Evolutionary conservation across 2,888 invertebrate species (phyloP).

Genomic region (Xestia ashworthii): DNA sequence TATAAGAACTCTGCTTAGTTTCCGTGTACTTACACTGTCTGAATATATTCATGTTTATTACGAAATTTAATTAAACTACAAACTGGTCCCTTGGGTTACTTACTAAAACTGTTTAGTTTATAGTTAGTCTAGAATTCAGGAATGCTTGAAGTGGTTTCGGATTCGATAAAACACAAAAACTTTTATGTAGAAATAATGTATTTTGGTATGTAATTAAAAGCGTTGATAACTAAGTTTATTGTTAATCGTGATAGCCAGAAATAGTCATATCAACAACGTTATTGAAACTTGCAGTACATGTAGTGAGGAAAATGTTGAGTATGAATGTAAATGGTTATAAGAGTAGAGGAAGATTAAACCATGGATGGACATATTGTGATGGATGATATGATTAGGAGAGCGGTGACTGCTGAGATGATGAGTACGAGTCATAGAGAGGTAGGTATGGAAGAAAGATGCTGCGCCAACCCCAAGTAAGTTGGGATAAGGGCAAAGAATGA

Average conservation of each 20-base stretch:
- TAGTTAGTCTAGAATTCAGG: constrained; percentile 6
- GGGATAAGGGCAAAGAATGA: too few species aligned
- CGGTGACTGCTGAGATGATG: too few species aligned
- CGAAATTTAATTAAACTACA: constrained; percentile 55
- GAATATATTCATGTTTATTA: constrained; percentile 61
- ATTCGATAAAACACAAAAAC: neutral
- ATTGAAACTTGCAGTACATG: neutral
- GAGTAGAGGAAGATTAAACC: too few species aligned
- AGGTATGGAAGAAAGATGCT: too few species aligned
- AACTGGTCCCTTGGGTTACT: constrained; percentile 5
- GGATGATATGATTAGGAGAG: too few species aligned
- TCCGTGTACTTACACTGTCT: constrained; percentile 13
- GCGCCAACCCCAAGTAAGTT: too few species aligned
- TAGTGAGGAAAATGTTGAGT: too few species aligned
- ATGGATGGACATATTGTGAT: too few species aligned
- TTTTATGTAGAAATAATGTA: neutral
- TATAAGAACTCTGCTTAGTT: constrained; percentile 41
- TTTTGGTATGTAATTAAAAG: neutral
- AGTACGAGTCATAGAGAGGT: too few species aligned
- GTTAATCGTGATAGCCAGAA: fast-evolving
- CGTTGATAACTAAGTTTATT: neutral
- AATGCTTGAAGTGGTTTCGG: neutral
- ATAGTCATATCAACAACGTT: neutral
- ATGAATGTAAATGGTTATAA: too few species aligned
- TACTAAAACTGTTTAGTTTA: constrained; percentile 2